These are phyloP conservation scores for Eristalis intricaria DNA, from an alignment of 2,888 invertebrate genomes.

Conservation along the genomic window DNA sequence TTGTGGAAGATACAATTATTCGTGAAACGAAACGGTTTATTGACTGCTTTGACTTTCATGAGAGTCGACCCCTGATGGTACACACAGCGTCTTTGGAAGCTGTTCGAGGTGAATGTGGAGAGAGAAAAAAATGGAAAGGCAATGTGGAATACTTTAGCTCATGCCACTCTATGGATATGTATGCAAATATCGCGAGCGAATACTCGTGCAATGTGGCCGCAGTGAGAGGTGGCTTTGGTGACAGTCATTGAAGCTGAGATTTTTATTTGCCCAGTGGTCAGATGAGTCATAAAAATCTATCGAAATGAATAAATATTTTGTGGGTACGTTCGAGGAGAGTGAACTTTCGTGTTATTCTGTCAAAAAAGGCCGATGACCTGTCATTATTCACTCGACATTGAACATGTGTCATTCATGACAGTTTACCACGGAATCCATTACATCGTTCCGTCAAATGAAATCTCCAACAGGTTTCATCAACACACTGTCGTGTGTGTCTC, in stretches of 20 bases:
- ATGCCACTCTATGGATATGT: not conserved
- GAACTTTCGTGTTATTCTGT: not conserved
- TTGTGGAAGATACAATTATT: constrained; percentile 17
- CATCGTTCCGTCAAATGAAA: not conserved
- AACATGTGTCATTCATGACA: not conserved
- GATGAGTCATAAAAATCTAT: not conserved
- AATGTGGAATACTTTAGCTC: not conserved
- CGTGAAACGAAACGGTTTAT: constrained; percentile 34
- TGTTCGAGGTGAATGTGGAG: not conserved
- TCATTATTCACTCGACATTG: not conserved
- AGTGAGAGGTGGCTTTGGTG: not conserved
- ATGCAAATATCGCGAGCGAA: not conserved
- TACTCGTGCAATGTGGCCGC: not conserved
- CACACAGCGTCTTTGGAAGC: not conserved
- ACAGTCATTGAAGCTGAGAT: not conserved
- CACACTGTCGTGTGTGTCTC: not conserved
- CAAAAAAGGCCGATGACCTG: not conserved
- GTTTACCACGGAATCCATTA: not conserved
- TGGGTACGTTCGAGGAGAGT: not conserved
- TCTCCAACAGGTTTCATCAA: not conserved
- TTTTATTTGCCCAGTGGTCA: not conserved
- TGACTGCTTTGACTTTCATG: constrained; percentile 1
- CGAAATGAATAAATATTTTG: not conserved
- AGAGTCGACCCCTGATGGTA: not conserved
- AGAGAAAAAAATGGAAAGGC: not conserved